These are phyloP conservation scores for Hypomecis punctinalis DNA, from an alignment of 2,888 invertebrate genomes.

Conservation along the genomic window DNA sequence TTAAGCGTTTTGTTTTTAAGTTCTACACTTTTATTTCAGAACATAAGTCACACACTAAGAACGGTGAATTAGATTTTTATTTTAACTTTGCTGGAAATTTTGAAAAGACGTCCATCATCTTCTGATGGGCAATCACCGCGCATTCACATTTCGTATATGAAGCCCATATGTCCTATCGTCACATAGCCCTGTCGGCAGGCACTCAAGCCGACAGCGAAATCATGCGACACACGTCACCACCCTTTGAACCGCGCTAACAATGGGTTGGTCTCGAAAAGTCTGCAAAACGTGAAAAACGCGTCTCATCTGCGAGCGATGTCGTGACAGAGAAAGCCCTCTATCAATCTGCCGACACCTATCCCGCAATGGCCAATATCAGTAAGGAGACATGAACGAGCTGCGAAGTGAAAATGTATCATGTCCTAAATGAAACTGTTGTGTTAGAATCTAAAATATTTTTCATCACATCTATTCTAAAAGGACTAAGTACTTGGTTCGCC, in stretches of 20 bases:
- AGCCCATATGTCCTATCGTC: constrained; percentile 23
- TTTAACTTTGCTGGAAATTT: neutral
- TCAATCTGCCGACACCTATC: constrained; percentile 71
- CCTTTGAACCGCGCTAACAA: constrained; percentile 55
- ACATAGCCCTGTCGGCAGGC: constrained; percentile 38
- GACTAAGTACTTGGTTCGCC: no score
- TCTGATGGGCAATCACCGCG: constrained; percentile 14
- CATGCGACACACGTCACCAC: constrained; percentile 52
- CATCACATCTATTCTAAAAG: no score
- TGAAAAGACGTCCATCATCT: constrained; percentile 1
- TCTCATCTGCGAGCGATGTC: constrained; percentile 68
- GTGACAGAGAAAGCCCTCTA: constrained; percentile 76
- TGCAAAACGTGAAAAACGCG: constrained; percentile 58
- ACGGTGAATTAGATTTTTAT: no score
- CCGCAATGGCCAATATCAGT: constrained; percentile 26
- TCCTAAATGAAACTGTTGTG: no score
- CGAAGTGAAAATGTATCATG: no score
- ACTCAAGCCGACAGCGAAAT: constrained; percentile 46
- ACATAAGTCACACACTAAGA: no score
- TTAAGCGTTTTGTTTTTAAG: no score
- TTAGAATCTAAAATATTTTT: no score
- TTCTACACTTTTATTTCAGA: no score
- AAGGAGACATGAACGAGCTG: neutral
- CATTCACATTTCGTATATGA: neutral
- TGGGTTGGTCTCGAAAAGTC: constrained; percentile 62